phyloP scores from a whole-genome alignment of 2,113 vertebrate genomes.

The Scophthalmus maximus region DNA sequence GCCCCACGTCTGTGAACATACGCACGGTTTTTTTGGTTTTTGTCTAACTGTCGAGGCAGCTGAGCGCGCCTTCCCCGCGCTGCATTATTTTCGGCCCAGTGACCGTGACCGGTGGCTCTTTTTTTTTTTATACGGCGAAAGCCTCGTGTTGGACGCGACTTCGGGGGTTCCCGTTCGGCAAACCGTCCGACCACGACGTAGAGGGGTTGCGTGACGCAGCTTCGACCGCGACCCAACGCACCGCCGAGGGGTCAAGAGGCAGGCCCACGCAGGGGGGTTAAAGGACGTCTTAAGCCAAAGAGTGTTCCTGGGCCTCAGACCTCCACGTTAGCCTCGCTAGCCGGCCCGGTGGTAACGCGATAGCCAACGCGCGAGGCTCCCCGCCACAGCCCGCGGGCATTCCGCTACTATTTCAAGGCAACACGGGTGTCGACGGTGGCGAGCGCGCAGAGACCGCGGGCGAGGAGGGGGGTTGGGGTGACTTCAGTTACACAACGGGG shows the following conservation, averaged over 20 bases:
- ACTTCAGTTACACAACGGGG: constrained; percentile 45
- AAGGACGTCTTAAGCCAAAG: constrained; percentile 46
- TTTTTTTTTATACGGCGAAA: constrained; percentile 32
- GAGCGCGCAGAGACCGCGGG: too few relatives aligned
- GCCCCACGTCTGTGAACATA: too few relatives aligned
- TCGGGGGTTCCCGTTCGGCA: not conserved
- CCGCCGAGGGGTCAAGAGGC: not conserved
- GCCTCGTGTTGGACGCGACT: constrained; percentile 14
- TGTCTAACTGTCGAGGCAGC: not conserved
- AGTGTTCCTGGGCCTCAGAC: constrained; percentile 66
- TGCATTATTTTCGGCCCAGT: not conserved
- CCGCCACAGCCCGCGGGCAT: too few relatives aligned
- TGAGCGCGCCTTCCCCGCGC: not conserved
- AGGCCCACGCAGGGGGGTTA: constrained; percentile 44
- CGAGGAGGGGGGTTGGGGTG: not conserved
- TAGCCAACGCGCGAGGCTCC: too few relatives aligned
- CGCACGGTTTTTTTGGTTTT: too few relatives aligned
- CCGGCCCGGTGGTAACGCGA: constrained; percentile 34
- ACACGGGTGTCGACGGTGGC: too few relatives aligned
- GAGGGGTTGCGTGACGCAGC: not conserved
- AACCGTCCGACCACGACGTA: not conserved
- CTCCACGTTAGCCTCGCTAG: constrained; percentile 65
- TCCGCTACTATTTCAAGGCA: too few relatives aligned
- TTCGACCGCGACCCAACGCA: not conserved
- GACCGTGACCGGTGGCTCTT: not conserved